A percentile compares a stretch with the other conserved stretches of the same genome.
Conservation (phyloP, 1,140 invertebrate species). For the Piezodorus guildinii region DNA sequence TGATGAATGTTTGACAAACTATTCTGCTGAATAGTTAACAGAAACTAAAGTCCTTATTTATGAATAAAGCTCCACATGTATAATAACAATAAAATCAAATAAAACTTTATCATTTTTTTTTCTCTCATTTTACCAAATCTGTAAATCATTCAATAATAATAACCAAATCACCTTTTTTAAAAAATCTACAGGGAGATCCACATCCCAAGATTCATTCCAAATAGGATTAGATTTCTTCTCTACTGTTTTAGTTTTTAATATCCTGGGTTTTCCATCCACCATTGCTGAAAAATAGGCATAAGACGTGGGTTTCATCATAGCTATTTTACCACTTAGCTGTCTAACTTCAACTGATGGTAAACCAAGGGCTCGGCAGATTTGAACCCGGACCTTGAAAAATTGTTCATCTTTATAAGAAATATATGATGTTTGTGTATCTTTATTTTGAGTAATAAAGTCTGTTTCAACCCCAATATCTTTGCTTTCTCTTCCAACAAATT, state of each 20-base stretch:
- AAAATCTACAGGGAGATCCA: conserved; percentile 1
- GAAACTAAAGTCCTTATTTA: too few species aligned
- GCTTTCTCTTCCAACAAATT: neutral
- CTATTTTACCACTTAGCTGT: neutral
- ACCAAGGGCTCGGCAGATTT: neutral
- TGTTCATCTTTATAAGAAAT: neutral
- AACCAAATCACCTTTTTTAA: conserved; percentile 12
- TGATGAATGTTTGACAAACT: too few species aligned
- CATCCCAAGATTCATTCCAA: conserved; percentile 16
- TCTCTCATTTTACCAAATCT: too few species aligned
- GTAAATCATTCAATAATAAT: neutral
- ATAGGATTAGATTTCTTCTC: conserved; percentile 11
- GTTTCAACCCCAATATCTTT: neutral
- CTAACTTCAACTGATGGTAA: neutral
- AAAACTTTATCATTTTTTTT: too few species aligned
- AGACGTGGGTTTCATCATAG: conserved; percentile 1
- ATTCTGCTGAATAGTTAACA: too few species aligned
- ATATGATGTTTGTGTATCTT: neutral
- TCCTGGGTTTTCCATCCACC: neutral
- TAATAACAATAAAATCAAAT: too few species aligned
- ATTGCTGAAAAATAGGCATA: conserved; percentile 1
- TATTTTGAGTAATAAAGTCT: neutral
- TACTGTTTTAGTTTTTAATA: neutral
- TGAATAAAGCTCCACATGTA: too few species aligned
- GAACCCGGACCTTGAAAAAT: neutral